Evolutionary conservation across 2,888 invertebrate genomes (phyloP), one percentile per base, ranked within the genome.

Genomic region (Polyploca ridens): DNA sequence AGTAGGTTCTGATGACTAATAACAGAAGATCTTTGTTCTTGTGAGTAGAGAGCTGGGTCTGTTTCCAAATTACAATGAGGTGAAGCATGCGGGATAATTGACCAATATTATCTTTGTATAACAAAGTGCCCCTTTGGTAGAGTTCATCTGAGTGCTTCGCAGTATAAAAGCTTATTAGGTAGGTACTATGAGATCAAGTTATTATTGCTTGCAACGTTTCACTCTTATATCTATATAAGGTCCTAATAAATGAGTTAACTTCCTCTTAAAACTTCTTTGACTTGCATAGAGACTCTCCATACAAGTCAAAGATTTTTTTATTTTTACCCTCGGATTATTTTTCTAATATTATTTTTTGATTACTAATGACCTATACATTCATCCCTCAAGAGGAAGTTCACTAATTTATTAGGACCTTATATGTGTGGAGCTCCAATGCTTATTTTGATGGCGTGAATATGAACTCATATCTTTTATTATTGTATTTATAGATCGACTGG

Each of bases 71-170:
- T 65, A 76, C 77, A 79, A 76, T 75, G 70, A 76, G 71, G 69
- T 75, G 74, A 77, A 71, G 74, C 75, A 74, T 71, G 69, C 66
- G 71, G 70, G 82, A 78, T 78, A 81, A 75, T 75, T 75, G 79
- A 73, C 79, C 83, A 82, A 73, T 74, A 81, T 81, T 83, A 84
- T 87, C 82, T 84, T 70, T 66, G 73, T 68, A 72, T 69, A 81
- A 86, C 83, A 87, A 77, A 83, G 81, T 72, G 72, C 68, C 71
- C 84, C 82, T 84, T 84, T 59, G 16, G 33, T 62, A 16, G 41
- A 38, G 16, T 70, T 74, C 78, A 73, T 72, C 74, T 73, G 72
- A 73, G 76, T 71, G 73, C 74, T 76, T 65, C 67, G 76, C 76
- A 70, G 73, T 70, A 75, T 77, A 74, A 79, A 83, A 78, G 75